Evolutionary conservation across 2,888 invertebrate genomes (phyloP), one percentile per base, ranked within the genome.

Genomic region (Ophion ventricosus): DNA sequence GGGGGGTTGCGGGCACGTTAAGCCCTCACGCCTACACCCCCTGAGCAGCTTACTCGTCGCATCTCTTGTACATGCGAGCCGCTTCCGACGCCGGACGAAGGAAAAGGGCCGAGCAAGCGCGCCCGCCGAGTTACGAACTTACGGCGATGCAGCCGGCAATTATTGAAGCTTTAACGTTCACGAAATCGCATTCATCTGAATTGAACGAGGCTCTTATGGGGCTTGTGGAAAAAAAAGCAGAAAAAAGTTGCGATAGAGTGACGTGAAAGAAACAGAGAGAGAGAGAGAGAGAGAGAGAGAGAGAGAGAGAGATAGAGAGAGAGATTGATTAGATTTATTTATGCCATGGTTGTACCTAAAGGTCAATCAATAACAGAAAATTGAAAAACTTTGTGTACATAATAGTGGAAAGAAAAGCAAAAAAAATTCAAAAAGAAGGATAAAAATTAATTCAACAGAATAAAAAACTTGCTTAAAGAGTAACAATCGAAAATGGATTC

Each of bases 81-180:
- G 49, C 17, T 69, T 59, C 63, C 79, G 66, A 82, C 40, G 70
- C 67, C 75, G 72, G 66, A 49, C n/a, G 66, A 14, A 66, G 56
- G 20, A 35, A 63, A 43, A 54, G 29, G 59, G 40, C 20, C 57
- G 61, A 57, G 29, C 11, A 26, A 49, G 20, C 54, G 40, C 49
- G 76, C 69, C 59, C 56, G 72, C 74, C 67, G 67, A 74, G 76
- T 72, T 73, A 67, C 83, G 56, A 40, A 74, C 43, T 29, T 59
- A 43, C 63, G 77, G 17, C 67, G 80, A 61, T 40, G 69, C 75
- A 61, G 69, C 74, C 67, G 67, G 82, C 76, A 86, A 86, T 86
- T 87, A 84, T 85, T 75, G 82, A 77, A 80, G 67, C 73, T 74
- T 72, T 61, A 66, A 69, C 77, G 69, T 84, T 80, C 82, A 80